These are phyloP conservation scores for Lutjanus campechanus DNA, from an alignment of 2,797 vertebrate species.

Conservation along the genomic window DNA sequence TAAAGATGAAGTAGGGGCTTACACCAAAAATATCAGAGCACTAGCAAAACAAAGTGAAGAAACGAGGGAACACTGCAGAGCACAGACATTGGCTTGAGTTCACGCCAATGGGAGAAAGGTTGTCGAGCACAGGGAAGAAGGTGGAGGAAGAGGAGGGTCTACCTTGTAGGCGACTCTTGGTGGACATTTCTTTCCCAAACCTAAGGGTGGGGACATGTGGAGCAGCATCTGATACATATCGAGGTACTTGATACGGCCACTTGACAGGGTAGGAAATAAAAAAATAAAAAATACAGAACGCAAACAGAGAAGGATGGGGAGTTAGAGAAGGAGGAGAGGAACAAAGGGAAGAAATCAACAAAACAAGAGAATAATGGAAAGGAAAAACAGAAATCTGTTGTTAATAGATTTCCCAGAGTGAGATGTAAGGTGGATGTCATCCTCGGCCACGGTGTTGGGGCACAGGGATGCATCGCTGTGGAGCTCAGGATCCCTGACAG, in stretches of 20 bases:
- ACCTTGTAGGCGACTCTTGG: constrained; percentile 99
- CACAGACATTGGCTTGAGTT: constrained; percentile 80
- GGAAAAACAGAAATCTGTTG: constrained; percentile 90
- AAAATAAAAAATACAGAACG: constrained; percentile 55
- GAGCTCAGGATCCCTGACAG: constrained; percentile 77
- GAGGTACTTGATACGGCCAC: constrained; percentile 99
- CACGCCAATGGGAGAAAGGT: constrained; percentile 78
- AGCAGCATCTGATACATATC: constrained; percentile 99
- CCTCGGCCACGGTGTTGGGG: constrained; percentile 75
- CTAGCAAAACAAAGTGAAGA: constrained; percentile 79
- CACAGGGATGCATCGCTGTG: constrained; percentile 74
- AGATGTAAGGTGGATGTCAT: constrained; percentile 81
- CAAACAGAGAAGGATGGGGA: constrained; percentile 80
- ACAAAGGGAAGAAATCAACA: constrained; percentile 68
- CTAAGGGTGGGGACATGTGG: constrained; percentile 99
- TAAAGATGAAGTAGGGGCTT: constrained; percentile 55
- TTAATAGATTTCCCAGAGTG: constrained; percentile 90
- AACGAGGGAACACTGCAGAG: constrained; percentile 76
- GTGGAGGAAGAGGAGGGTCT: constrained; percentile 81
- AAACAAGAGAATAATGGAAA: constrained; percentile 66
- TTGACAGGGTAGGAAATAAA: constrained; percentile 81
- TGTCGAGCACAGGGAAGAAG: constrained; percentile 69
- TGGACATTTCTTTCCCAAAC: constrained; percentile 99
- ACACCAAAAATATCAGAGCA: constrained; percentile 73
- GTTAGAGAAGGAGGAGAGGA: constrained; percentile 77